phyloP scores from a whole-genome alignment of 1,140 invertebrate species.

The Cydia splendana region DNA sequence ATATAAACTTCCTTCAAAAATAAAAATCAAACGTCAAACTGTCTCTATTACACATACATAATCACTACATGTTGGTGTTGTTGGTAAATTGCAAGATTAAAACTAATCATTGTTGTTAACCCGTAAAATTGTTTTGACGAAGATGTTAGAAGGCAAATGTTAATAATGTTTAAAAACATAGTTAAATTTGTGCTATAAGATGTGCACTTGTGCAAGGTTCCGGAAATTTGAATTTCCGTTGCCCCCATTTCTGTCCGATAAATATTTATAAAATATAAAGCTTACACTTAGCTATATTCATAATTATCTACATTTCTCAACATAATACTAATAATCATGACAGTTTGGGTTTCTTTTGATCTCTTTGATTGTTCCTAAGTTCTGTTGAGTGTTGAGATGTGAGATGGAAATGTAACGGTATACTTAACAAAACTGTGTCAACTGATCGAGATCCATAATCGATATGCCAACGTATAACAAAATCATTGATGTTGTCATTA shows the following conservation, averaged over 20 bases:
- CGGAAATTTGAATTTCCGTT: not conserved
- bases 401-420: not conserved
- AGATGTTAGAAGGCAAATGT: not conserved
- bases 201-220: too few relatives aligned
- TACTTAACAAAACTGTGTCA: too few relatives aligned
- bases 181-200: not conserved
- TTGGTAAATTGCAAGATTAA: not conserved
- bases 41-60: constrained; percentile 52
- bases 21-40: constrained; percentile 46
- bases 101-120: not conserved
- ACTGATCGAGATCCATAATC: too few relatives aligned
- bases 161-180: not conserved
- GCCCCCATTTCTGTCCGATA: too few relatives aligned
- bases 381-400: not conserved
- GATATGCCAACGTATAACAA: too few relatives aligned
- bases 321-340: not conserved
- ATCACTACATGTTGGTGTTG: not conserved
- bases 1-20: not conserved
- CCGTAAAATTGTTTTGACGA: not conserved
- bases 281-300: too few relatives aligned
- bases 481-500: too few relatives aligned
- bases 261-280: too few relatives aligned
- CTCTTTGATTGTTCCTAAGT: constrained; percentile 24
- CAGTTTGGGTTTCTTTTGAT: constrained; percentile 14
- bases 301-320: not conserved